These are phyloP conservation scores for Volucella inanis DNA, from an alignment of 2,888 invertebrate species.

Conservation along the genomic window DNA sequence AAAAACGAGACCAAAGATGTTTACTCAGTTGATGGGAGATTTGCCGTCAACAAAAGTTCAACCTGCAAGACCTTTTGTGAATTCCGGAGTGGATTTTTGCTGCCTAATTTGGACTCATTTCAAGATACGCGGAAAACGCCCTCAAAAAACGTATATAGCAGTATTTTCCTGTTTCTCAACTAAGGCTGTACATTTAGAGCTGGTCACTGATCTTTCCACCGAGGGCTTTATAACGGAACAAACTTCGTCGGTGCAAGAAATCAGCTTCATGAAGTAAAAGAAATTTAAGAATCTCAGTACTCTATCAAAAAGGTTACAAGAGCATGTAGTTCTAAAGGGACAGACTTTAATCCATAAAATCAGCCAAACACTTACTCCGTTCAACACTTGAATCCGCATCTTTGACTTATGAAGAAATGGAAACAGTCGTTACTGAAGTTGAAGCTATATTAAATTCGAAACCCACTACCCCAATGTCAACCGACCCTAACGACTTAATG, in stretches of 20 bases:
- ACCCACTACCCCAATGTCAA: slow-evolving; percentile 37
- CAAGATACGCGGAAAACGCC: slow-evolving; percentile 8
- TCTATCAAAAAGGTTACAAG: slow-evolving; percentile 4
- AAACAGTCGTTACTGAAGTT: slow-evolving; percentile 4
- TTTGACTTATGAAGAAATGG: slow-evolving; percentile 13
- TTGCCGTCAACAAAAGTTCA: no score
- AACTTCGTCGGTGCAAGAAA: slow-evolving; percentile 21
- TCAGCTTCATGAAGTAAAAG: neutral
- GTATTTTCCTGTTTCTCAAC: slow-evolving; percentile 13
- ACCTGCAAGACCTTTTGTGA: neutral
- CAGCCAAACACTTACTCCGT: slow-evolving; percentile 38
- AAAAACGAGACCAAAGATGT: no score
- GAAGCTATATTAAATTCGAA: slow-evolving; percentile 41
- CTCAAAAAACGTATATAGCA: slow-evolving; percentile 17
- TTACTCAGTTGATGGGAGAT: no score
- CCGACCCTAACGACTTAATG: slow-evolving; percentile 46
- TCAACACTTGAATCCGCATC: slow-evolving; percentile 2
- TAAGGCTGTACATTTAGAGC: no score
- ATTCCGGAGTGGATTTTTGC: neutral
- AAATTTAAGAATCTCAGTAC: neutral
- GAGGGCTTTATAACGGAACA: neutral
- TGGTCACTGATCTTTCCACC: neutral
- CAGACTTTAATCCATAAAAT: slow-evolving; percentile 31
- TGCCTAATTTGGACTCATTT: slow-evolving; percentile 4
- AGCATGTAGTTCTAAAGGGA: no score